Base-by-base conservation (phyloP, 2,113 vertebrate genomes). In the Nibea albiflora region DNA sequence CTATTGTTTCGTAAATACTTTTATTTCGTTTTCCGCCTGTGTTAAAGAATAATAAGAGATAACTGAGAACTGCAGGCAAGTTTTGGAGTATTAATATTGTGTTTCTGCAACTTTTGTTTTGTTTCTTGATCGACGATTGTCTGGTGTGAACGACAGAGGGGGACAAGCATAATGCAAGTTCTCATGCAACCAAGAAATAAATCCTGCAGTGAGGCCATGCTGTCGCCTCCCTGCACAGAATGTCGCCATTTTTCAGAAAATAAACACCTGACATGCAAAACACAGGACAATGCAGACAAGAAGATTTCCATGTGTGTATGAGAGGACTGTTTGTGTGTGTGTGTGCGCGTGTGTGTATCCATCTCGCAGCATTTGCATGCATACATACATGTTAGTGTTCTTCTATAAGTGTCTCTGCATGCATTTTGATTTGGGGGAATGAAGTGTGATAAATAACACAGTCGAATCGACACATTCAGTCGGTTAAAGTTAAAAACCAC, bases 101-200 rank as follows among this genome's bases (percentile, higher is more conserved):
- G 5, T 60, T 60, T 50, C 28, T 64, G 20, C 8, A 31, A 44
- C 50, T 26, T 72, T 72, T 11, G 3, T 9, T 1, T 35, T n/a
- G 16, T 16, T n/a, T 58, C 8, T 20, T 16, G 8, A 4, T 10
- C 14, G 20, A 57, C 5, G 12, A 53, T 26, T 76, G 28, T 71
- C 28, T 35, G 42, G 24, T 73, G 52, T 54, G 26, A 42, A 2
- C 15, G 4, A 26, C 44, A 44, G 20, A 65, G 3, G 24, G 11
- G 11, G 44, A 3, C 5, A 39, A 12, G n/a, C 24, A 11, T 19
- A 22, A 24, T 2, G 28, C 44, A 73, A 22, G 19, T 72, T 64
- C 24, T 73, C 58, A 42, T 70, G 71, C 53, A 70, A n/a, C 63
- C n/a, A 24, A 56, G n/a, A 82, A 57, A 53, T 47, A 26, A 50